phyloP scores from a whole-genome alignment of 2,888 invertebrate genomes.

The Oligia fasciuncula region DNA sequence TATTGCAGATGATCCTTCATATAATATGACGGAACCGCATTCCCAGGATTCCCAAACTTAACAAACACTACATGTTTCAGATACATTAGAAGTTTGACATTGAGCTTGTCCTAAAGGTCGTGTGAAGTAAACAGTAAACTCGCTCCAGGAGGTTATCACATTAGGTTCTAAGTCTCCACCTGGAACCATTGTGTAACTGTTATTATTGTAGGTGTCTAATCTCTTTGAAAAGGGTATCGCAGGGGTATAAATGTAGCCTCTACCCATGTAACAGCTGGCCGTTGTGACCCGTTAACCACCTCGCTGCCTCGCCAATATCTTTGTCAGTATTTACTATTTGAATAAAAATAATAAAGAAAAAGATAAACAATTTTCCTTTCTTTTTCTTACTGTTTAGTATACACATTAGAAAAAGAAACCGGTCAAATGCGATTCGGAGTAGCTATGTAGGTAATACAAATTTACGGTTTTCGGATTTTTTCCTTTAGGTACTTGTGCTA shows the following conservation, averaged over 20 bases:
- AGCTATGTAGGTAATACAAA: too few species aligned
- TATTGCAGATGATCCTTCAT: too few species aligned
- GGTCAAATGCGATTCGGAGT: too few species aligned
- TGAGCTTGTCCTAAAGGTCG: slow-evolving; percentile 39
- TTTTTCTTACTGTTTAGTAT: too few species aligned
- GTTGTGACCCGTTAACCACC: not conserved
- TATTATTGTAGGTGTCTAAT: slow-evolving; percentile 9
- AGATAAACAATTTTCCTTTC: too few species aligned
- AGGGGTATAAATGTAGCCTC: too few species aligned
- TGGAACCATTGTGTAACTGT: slow-evolving; percentile 19
- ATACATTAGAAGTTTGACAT: slow-evolving; percentile 15
- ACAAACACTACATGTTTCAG: not conserved
- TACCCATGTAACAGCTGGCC: not conserved
- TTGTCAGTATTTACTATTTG: not conserved
- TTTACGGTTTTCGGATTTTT: too few species aligned
- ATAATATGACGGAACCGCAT: not conserved
- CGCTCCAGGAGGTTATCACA: slow-evolving; percentile 34
- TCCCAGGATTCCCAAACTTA: not conserved
- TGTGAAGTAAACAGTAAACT: slow-evolving; percentile 25
- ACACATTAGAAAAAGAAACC: not conserved
- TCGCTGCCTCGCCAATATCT: not conserved
- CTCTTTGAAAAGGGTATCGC: slow-evolving; percentile 29
- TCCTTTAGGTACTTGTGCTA: too few species aligned
- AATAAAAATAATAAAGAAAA: not conserved
- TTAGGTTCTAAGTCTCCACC: slow-evolving; percentile 18